A percentile compares a stretch with the other conserved stretches of the same genome.
Conservation (phyloP, 2,797 vertebrate species). For the Coendou prehensilis region DNA sequence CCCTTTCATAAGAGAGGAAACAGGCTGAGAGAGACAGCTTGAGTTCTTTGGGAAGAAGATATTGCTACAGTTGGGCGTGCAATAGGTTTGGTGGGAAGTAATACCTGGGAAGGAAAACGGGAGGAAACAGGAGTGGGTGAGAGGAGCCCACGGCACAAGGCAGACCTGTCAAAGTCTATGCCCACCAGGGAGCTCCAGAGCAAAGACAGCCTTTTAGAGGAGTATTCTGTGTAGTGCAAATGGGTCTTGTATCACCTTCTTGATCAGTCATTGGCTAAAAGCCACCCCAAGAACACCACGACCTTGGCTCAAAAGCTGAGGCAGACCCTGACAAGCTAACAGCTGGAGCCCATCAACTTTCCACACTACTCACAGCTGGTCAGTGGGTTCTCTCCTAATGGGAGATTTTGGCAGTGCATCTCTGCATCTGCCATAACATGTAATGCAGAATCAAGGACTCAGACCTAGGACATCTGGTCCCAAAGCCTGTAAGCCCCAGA, state of each 20-base stretch:
- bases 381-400: conserved; percentile 9
- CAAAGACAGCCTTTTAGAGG: conserved; percentile 33
- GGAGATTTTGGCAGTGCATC: not conserved
- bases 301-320: conserved; percentile 68
- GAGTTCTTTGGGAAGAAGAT: not conserved
- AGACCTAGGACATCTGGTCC: not conserved
- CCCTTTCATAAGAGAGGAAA: conserved; percentile 23
- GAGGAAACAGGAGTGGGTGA: conserved; percentile 5
- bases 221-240: conserved; percentile 43
- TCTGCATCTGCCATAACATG: not conserved
- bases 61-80: not conserved
- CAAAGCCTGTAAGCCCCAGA: not conserved
- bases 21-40: not conserved
- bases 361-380: conserved; percentile 26
- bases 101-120: conserved; percentile 21
- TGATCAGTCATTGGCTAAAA: conserved; percentile 60
- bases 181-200: not conserved
- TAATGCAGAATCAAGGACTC: not conserved
- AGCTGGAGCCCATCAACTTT: conserved; percentile 65
- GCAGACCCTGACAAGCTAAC: conserved; percentile 55
- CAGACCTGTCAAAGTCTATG: conserved; percentile 6
- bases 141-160: not conserved
- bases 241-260: conserved; percentile 35
- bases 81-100: not conserved
- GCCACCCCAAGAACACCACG: conserved; percentile 60